Evolutionary conservation across 2,113 vertebrate species (phyloP).

Genomic region (Corydoras maculifer): DNA sequence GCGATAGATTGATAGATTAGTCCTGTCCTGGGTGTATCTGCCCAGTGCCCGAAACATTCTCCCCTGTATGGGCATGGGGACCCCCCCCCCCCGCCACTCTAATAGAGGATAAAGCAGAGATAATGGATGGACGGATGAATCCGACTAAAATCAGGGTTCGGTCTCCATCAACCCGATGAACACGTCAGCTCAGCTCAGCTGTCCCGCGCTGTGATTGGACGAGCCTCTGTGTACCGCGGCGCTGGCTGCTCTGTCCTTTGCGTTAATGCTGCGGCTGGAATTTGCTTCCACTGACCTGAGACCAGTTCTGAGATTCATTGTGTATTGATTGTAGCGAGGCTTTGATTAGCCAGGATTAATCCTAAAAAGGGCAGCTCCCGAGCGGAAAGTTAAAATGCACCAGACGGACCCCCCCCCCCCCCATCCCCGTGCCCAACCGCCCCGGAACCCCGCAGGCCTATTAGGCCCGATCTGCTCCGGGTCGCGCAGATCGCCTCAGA

Average conservation of each 20-base stretch:
- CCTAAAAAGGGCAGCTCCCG: constrained; percentile 24
- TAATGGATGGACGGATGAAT: no score
- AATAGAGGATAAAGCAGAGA: no score
- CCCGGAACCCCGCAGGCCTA: constrained; percentile 14
- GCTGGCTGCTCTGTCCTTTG: constrained; percentile 16
- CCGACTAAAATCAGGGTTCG: constrained; percentile 66
- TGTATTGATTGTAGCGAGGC: constrained; percentile 5
- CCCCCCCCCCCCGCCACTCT: no score
- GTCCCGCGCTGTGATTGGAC: constrained; percentile 2
- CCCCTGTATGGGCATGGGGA: no score
- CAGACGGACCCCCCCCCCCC: background rate
- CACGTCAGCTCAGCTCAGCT: background rate
- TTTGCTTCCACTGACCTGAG: constrained; percentile 22
- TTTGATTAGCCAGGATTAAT: constrained; percentile 17
- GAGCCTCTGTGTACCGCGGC: constrained; percentile 4
- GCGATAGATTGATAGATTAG: no score
- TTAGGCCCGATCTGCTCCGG: constrained; percentile 23
- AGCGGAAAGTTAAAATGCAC: constrained; percentile 5
- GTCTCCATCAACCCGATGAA: constrained; percentile 53
- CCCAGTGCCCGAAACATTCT: no score
- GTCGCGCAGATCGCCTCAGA: constrained; percentile 21
- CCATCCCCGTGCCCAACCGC: background rate
- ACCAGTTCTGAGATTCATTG: constrained; percentile 9
- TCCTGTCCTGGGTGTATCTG: no score
- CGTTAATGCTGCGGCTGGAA: constrained; percentile 14